phyloP scores from a whole-genome alignment of 1,140 invertebrate genomes.

The Centruroides sculpturatus region DNA sequence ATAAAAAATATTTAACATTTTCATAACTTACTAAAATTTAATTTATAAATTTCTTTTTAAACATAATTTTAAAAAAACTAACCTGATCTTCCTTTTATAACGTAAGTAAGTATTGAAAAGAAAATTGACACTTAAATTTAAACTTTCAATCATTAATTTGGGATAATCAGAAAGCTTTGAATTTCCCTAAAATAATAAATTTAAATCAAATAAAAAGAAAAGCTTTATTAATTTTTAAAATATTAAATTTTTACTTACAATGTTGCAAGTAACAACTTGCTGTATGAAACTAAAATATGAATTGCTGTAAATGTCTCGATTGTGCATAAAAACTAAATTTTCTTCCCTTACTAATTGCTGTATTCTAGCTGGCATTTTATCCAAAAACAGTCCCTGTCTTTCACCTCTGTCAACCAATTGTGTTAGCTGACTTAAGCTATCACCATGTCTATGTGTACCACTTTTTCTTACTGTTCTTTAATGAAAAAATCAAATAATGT shows the following conservation, averaged over 20 bases:
- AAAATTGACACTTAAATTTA: slow-evolving; percentile 33
- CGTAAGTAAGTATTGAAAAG: slow-evolving; percentile 38
- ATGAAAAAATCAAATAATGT: neutral
- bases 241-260: slow-evolving; percentile 13
- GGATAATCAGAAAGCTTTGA: slow-evolving; percentile 16
- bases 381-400: slow-evolving; percentile 33
- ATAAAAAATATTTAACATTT: too few relatives aligned
- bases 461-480: neutral
- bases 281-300: slow-evolving; percentile 41
- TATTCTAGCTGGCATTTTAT: slow-evolving; percentile 35
- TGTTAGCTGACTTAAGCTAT: slow-evolving; percentile 36
- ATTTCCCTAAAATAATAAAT: neutral
- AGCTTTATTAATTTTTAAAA: neutral
- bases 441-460: slow-evolving; percentile 13
- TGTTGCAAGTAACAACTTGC: slow-evolving; percentile 28
- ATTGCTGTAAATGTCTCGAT: slow-evolving; percentile 36
- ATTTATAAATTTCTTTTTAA: neutral
- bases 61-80: slow-evolving; percentile 4
- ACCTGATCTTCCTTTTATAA: slow-evolving; percentile 30
- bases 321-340: slow-evolving; percentile 39
- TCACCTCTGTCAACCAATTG: slow-evolving; percentile 39
- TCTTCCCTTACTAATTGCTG: slow-evolving; percentile 35
- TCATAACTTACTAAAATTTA: too few relatives aligned
- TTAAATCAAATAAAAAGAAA: neutral
- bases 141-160: slow-evolving; percentile 23